Conservation (phyloP, 2,888 invertebrate species). For the Onchidella celtica region DNA sequence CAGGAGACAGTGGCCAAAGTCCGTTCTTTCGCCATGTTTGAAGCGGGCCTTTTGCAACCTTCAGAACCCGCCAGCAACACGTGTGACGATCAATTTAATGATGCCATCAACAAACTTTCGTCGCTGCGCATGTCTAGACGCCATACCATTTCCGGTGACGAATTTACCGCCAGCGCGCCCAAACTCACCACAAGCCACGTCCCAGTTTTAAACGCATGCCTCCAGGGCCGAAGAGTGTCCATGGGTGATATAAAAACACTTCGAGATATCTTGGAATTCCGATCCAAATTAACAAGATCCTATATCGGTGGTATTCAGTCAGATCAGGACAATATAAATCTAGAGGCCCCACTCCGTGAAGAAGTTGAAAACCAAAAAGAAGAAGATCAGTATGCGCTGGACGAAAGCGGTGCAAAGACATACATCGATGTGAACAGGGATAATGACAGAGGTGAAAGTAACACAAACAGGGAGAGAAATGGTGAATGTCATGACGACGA, state of each 20-base stretch:
- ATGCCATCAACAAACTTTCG: background rate
- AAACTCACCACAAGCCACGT: too few species aligned
- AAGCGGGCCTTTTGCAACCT: background rate
- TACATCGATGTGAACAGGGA: too few species aligned
- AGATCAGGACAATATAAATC: too few species aligned
- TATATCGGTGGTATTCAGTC: too few species aligned
- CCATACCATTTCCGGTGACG: constrained; percentile 7
- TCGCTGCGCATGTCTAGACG: background rate
- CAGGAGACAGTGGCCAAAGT: constrained; percentile 5
- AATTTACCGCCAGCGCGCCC: background rate
- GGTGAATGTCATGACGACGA: too few species aligned
- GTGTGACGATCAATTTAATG: background rate
- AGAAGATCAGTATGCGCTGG: too few species aligned
- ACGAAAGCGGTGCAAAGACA: too few species aligned
- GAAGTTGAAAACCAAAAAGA: too few species aligned
- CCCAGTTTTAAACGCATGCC: background rate
- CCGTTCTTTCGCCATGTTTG: background rate
- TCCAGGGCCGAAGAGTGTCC: background rate
- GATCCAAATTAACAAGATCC: too few species aligned
- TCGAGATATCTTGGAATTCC: background rate
- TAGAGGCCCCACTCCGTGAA: too few species aligned
- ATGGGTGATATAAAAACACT: background rate
- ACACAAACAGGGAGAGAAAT: too few species aligned
- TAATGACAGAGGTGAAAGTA: too few species aligned
- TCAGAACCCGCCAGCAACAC: background rate